A percentile compares a stretch with the other conserved stretches of the same genome.
phyloP scores from a whole-genome alignment of 2,888 invertebrate genomes.

The Scaptomyza tumidula region DNA sequence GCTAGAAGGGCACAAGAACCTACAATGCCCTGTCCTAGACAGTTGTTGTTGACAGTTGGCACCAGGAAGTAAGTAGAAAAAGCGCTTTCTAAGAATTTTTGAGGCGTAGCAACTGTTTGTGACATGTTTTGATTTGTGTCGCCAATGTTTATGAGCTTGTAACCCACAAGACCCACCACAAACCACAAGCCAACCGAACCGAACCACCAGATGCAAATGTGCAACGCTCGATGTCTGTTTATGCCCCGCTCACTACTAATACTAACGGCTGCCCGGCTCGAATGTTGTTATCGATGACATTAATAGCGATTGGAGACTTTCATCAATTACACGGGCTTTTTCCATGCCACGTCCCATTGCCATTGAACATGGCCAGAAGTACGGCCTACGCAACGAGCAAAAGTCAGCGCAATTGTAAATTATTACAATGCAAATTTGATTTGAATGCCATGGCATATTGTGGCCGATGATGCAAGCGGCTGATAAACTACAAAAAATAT shows the following conservation, averaged over 20 bases:
- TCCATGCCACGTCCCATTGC: slow-evolving; percentile 15
- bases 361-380: slow-evolving; percentile 39
- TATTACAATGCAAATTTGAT: slow-evolving; percentile 80
- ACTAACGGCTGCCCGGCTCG: slow-evolving; percentile 34
- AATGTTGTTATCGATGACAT: slow-evolving; percentile 76
- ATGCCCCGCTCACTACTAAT: slow-evolving; percentile 27
- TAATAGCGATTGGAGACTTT: slow-evolving; percentile 78
- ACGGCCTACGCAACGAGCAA: slow-evolving; percentile 66
- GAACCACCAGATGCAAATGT: slow-evolving; percentile 45
- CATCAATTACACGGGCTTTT: slow-evolving; percentile 72
- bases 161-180: slow-evolving; percentile 42
- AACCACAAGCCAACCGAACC: slow-evolving; percentile 1
- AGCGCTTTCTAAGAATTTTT: slow-evolving; percentile 73
- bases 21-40: slow-evolving; percentile 23
- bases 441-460: slow-evolving; percentile 63
- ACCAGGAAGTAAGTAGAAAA: slow-evolving; percentile 74
- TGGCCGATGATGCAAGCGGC: slow-evolving; percentile 64
- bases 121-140: slow-evolving; percentile 79
- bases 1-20: slow-evolving; percentile 29
- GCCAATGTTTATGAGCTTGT: slow-evolving; percentile 77
- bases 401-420: slow-evolving; percentile 68
- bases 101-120: slow-evolving; percentile 80
- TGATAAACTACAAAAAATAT: slow-evolving; percentile 54
- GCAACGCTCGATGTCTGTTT: slow-evolving; percentile 17
- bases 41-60: slow-evolving; percentile 58